phyloP scores from a whole-genome alignment of 2,888 invertebrate species.

The Leptinotarsa peninsularis region DNA sequence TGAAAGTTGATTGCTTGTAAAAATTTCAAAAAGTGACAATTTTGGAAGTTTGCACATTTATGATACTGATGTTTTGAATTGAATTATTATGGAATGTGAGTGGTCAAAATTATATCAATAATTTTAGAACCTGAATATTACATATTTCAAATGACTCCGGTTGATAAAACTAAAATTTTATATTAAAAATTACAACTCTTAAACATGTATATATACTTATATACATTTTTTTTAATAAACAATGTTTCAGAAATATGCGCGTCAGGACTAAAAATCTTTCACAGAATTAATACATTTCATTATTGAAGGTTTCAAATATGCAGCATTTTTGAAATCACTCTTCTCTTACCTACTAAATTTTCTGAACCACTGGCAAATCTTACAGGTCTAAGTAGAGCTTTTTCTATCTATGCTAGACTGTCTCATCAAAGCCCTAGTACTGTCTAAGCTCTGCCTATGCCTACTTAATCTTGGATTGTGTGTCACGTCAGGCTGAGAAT shows the following conservation, averaged over 20 bases:
- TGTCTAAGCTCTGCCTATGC: constrained; percentile 62
- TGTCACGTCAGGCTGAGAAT: constrained; percentile 53
- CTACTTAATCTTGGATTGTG: constrained; percentile 49
- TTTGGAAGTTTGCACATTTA: no score
- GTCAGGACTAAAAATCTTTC: not conserved
- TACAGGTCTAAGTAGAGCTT: constrained; percentile 56
- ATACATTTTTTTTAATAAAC: not conserved
- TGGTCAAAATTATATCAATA: no score
- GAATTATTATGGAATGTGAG: no score
- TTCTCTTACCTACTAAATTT: not conserved
- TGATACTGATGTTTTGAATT: no score
- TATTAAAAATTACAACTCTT: not conserved
- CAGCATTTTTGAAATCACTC: not conserved
- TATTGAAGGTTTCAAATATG: not conserved
- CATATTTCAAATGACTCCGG: no score
- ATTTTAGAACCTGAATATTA: no score
- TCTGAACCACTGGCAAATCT: not conserved
- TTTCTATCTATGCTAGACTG: constrained; percentile 59
- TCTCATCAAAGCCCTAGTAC: constrained; percentile 53
- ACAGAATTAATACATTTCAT: not conserved
- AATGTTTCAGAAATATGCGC: not conserved
- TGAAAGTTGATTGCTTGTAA: no score
- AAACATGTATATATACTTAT: not conserved
- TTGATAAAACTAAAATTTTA: no score
- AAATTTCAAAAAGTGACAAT: no score